A percentile compares a stretch with the other conserved stretches of the same genome.
Conservation (phyloP, 1,140 invertebrate genomes). For the Diorhabda elongata region DNA sequence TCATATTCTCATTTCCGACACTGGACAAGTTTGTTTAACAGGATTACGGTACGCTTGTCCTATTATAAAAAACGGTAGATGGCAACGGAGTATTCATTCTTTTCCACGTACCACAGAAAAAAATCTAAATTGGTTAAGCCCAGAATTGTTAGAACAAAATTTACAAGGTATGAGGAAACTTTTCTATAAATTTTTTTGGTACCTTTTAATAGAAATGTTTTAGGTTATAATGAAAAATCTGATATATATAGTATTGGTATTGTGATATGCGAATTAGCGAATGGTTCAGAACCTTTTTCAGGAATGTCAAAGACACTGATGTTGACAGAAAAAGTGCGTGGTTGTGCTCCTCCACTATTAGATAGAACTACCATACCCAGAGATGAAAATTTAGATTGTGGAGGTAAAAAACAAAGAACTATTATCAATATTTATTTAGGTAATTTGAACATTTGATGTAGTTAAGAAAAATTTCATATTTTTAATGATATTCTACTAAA, state of each 20-base stretch:
- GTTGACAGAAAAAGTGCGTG: slow-evolving; percentile 83
- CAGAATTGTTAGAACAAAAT: slow-evolving; percentile 89
- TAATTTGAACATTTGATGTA: background rate
- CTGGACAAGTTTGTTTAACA: slow-evolving; percentile 66
- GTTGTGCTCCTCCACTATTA: slow-evolving; percentile 69
- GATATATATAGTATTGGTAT: slow-evolving; percentile 90
- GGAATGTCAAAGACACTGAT: slow-evolving; percentile 80
- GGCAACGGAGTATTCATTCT: slow-evolving; percentile 64
- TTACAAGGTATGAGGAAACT: slow-evolving; percentile 49
- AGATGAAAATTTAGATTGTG: slow-evolving; percentile 52
- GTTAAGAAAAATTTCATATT: no score
- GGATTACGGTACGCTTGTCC: slow-evolving; percentile 74
- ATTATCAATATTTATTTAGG: slow-evolving; percentile 3
- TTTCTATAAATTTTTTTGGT: background rate
- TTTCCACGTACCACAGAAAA: slow-evolving; percentile 66
- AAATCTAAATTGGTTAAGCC: slow-evolving; percentile 83
- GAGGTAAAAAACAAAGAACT: slow-evolving; percentile 39
- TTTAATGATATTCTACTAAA: no score
- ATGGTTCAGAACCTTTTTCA: slow-evolving; percentile 81
- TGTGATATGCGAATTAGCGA: slow-evolving; percentile 82
- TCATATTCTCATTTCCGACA: slow-evolving; percentile 72
- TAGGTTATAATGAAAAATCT: slow-evolving; percentile 82
- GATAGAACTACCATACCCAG: slow-evolving; percentile 70
- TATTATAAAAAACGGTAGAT: slow-evolving; percentile 65
- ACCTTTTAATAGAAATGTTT: slow-evolving; percentile 16